Evolutionary conservation across 2,113 vertebrate species (phyloP).

Genomic region (Zosterops lateralis): DNA sequence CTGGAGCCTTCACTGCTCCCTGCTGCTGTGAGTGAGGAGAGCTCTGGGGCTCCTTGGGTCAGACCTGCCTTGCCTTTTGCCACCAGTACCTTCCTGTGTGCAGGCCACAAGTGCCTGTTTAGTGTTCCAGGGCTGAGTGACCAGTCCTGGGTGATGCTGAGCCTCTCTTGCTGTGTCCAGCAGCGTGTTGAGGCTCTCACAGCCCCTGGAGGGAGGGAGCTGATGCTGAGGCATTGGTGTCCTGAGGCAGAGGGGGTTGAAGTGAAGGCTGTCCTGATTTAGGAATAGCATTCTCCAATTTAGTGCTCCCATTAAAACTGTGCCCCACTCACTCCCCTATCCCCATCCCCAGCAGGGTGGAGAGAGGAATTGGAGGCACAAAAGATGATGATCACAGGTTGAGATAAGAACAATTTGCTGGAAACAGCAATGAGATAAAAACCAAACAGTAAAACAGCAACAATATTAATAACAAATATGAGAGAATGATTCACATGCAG

Average conservation of each 20-base stretch:
- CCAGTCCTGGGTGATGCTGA: neutral
- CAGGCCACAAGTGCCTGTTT: neutral
- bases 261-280: neutral
- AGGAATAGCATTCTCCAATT: neutral
- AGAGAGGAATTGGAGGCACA: neutral
- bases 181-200: neutral
- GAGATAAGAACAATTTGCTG: neutral
- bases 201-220: neutral
- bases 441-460: neutral
- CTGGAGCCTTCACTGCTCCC: neutral
- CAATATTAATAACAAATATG: neutral
- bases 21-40: neutral
- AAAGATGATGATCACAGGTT: neutral
- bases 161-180: neutral
- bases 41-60: neutral
- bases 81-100: neutral
- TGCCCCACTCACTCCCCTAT: neutral
- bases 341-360: neutral
- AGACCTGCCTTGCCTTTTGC: neutral
- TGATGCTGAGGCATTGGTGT: neutral
- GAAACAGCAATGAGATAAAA: neutral
- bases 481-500: neutral
- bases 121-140: neutral
- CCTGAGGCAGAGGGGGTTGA: neutral
- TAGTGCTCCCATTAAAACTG: neutral